Evolutionary conservation across 2,797 vertebrate genomes (phyloP).

Genomic region (Acanthurus leucopareius): DNA sequence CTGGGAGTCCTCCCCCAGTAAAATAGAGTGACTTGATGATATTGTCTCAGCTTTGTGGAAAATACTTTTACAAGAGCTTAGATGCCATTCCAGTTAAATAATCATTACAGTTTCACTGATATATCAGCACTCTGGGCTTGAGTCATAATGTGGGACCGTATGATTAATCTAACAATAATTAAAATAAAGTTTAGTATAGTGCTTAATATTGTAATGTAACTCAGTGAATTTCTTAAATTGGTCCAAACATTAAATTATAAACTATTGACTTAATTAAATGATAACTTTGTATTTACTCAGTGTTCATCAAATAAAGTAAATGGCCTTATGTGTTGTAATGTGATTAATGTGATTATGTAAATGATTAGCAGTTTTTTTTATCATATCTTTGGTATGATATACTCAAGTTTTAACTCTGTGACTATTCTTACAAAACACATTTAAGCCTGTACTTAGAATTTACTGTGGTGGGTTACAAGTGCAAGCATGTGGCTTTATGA

Average conservation of each 20-base stretch:
- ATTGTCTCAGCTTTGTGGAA: background rate
- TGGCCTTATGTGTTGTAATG: background rate
- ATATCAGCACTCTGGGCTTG: background rate
- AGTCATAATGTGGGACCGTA: background rate
- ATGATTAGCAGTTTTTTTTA: background rate
- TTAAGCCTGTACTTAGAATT: background rate
- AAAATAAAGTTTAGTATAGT: background rate
- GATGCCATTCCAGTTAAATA: background rate
- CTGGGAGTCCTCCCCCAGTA: background rate
- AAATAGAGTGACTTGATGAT: background rate
- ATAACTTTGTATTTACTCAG: background rate
- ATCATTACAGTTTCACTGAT: no score
- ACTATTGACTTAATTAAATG: background rate
- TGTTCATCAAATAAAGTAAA: background rate
- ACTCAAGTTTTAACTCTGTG: background rate
- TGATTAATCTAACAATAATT: background rate
- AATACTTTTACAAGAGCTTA: no score
- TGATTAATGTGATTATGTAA: background rate
- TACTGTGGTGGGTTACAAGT: slow-evolving; percentile 6
- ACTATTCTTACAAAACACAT: background rate
- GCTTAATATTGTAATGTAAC: slow-evolving; percentile 16
- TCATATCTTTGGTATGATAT: background rate
- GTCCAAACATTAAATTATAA: background rate
- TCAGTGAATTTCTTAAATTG: background rate
- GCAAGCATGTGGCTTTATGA: slow-evolving; percentile 71